Percentiles rank a stretch among this genome's conserved stretches.
Evolutionary conservation across 92 coral and sea anemone genomes (phyloP).

Genomic region (Porites rus): DNA sequence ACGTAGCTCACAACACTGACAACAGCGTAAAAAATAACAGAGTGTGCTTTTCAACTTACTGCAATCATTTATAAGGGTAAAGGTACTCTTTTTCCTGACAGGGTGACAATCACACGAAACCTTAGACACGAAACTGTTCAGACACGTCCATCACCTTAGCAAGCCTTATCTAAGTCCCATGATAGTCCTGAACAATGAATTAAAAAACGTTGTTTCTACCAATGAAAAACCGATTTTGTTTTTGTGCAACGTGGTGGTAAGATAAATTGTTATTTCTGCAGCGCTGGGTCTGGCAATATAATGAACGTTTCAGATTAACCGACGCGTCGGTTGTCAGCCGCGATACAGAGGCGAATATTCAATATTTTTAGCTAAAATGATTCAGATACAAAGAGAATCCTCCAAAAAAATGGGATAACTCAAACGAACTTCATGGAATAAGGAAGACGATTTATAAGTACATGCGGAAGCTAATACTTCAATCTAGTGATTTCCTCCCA

Average conservation of each 20-base stretch:
- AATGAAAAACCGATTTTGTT: background rate
- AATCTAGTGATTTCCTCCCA: background rate
- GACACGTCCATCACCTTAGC: slow-evolving; percentile 5
- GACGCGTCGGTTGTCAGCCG: background rate
- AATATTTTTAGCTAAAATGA: background rate
- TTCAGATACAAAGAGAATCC: background rate
- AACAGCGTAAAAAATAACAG: no score
- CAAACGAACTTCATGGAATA: background rate
- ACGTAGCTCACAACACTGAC: background rate
- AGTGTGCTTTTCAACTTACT: no score
- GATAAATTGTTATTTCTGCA: background rate
- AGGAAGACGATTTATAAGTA: background rate
- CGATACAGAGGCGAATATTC: background rate
- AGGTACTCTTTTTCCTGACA: background rate
- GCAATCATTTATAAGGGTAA: no score
- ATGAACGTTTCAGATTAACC: background rate
- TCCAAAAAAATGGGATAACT: background rate
- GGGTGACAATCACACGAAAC: background rate
- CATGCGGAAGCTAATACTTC: slow-evolving; percentile 8
- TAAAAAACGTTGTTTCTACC: background rate
- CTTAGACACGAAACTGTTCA: background rate
- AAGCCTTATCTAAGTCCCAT: background rate
- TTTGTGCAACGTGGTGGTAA: background rate
- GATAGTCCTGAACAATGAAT: background rate
- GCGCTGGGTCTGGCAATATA: background rate